Percentiles rank a stretch among this genome's conserved stretches.
Conservation (phyloP, 2,888 invertebrate genomes). For the Leptinotarsa tumamoca region DNA sequence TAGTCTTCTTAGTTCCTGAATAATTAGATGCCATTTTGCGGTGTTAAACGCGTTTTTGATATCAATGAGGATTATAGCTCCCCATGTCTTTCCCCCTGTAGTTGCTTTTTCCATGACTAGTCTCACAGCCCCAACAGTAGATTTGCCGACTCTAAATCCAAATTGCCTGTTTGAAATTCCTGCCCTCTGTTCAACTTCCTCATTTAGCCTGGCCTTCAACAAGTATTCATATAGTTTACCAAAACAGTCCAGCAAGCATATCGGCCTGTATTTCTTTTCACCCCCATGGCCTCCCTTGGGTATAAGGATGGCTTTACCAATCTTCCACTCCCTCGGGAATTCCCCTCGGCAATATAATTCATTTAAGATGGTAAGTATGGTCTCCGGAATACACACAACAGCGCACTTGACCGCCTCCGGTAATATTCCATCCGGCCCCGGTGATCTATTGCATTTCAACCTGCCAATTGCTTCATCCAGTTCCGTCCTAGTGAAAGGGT, state of each 20-base stretch:
- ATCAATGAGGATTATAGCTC: conserved; percentile 16
- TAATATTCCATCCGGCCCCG: conserved; percentile 6
- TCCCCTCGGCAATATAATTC: neutral
- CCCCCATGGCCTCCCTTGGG: neutral
- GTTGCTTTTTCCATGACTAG: conserved; percentile 12
- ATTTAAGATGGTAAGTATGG: neutral
- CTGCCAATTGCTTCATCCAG: neutral
- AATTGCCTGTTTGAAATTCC: neutral
- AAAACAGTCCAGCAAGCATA: neutral
- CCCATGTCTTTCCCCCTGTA: conserved; percentile 11
- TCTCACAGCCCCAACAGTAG: neutral
- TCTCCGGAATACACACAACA: neutral
- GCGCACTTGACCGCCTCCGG: neutral
- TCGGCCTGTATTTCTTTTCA: conserved; percentile 4
- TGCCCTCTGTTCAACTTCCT: no score
- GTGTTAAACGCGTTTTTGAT: conserved; percentile 29
- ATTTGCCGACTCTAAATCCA: neutral
- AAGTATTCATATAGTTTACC: conserved; percentile 12
- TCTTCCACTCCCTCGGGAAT: neutral
- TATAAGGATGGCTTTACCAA: conserved; percentile 11
- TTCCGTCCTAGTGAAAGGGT: neutral
- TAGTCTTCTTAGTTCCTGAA: conserved; percentile 1
- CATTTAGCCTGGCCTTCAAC: neutral
- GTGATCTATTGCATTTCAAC: conserved; percentile 13
- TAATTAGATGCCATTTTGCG: conserved; percentile 28